These are phyloP conservation scores for Ricordea florida DNA, from an alignment of 92 coral and sea anemone species.

Conservation along the genomic window DNA sequence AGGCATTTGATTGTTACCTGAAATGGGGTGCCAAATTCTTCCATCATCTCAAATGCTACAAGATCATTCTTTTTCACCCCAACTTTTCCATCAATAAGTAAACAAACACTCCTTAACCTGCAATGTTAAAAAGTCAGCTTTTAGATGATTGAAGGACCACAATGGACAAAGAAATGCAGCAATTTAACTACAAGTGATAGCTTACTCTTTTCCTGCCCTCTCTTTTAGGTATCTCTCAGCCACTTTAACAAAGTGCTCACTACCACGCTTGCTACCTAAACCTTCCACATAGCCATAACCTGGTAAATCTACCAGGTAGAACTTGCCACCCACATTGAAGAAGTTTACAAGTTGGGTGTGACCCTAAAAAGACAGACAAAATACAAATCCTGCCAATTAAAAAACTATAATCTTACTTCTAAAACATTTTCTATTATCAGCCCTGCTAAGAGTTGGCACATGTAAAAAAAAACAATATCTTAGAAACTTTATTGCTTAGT, in stretches of 20 bases:
- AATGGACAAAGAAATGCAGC: background rate
- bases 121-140: background rate
- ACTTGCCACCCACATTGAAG: constrained; percentile 72
- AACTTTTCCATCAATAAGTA: constrained; percentile 84
- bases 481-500: no score
- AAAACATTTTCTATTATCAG: no score
- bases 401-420: no score
- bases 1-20: no score
- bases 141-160: background rate
- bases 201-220: constrained; percentile 81
- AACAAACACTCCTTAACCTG: constrained; percentile 78
- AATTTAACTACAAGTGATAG: background rate
- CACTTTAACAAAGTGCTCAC: constrained; percentile 74
- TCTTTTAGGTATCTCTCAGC: constrained; percentile 74
- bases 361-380: constrained; percentile 66
- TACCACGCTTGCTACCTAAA: constrained; percentile 52
- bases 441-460: no score
- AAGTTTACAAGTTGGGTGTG: constrained; percentile 79
- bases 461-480: no score
- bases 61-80: constrained; percentile 83
- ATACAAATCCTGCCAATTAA: background rate
- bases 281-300: constrained; percentile 87
- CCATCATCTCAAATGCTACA: constrained; percentile 85
- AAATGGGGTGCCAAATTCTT: constrained; percentile 68
- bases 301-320: constrained; percentile 86